Base-by-base conservation (phyloP, 2,113 vertebrate genomes). In the Oryzias woworae region DNA sequence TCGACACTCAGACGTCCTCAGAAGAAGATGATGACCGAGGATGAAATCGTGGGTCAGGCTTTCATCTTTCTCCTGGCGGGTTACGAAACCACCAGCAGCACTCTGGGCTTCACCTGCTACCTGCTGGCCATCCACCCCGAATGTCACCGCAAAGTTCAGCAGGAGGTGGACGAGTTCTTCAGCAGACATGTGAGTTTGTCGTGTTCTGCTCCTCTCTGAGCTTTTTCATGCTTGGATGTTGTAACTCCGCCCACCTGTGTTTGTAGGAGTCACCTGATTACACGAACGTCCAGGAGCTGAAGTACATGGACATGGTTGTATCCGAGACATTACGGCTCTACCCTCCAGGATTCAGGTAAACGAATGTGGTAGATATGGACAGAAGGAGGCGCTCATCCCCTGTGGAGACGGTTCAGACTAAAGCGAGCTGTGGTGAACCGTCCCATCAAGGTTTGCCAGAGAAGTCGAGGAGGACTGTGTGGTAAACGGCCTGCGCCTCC, bases 291-390 rank as follows among this genome's bases (percentile, higher is more conserved):
- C 93, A 94, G 77, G 91, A 95, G 62, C 92, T 98, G 64, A 93
- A 93, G 70, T 98, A 99, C 68, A 84, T 98, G 88, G 95, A 98
- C 70, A 95, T 97, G 96, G 95, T 98, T 70, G 87, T 98, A 14
- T 90, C 90, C 31, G 97, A 98, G 83, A 87, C 94, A 0, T 62
- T 98, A 69, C 92, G 97, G 42, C 90, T 99, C 78, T 98, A 96
- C 79, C 96, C 96, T 4, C 95, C 96, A 7, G 96, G 90, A 28
- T 95, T 97, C 91, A 96, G 95, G 97, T 97, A 77, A 53, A 47
- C 4, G 4, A 36, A 6, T 20, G 54, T 4, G 18, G 56, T 52
- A 41, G 58, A 5, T 14, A 4, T 36, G 13, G 0, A 3, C 1
- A n/a, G 51, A 20, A 17, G 14, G 5, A 43, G 3, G 28, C 1